Conservation (phyloP, 2,888 invertebrate species). For the Lithophane socia region DNA sequence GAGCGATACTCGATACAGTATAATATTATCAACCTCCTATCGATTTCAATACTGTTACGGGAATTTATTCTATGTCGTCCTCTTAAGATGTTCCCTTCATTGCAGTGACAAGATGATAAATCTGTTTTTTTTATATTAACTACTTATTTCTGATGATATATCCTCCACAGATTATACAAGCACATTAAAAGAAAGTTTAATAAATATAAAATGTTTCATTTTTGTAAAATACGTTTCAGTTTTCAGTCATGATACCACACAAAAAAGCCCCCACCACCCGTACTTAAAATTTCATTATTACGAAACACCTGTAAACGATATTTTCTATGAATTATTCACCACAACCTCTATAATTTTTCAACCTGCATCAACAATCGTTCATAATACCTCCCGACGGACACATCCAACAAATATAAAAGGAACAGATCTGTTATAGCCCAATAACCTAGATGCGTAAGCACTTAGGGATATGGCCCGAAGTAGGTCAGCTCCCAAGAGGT, state of each 20-base stretch:
- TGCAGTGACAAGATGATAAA: background rate
- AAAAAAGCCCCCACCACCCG: no score
- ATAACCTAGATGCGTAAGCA: conserved; percentile 87
- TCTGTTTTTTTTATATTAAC: background rate
- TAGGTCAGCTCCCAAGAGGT: conserved; percentile 85
- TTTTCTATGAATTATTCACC: conserved; percentile 19
- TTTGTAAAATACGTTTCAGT: no score
- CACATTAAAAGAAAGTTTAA: background rate
- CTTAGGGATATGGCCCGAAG: conserved; percentile 84
- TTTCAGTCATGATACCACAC: background rate
- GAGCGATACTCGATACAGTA: conserved; percentile 75
- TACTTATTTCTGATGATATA: background rate
- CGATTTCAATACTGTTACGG: conserved; percentile 76
- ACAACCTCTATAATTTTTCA: background rate
- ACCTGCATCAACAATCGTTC: conserved; percentile 32
- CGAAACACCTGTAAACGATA: background rate
- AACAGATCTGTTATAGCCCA: conserved; percentile 72
- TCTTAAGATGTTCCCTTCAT: conserved; percentile 9
- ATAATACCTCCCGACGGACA: conserved; percentile 42
- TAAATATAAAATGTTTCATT: background rate
- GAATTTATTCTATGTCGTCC: conserved; percentile 28
- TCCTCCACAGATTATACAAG: background rate
- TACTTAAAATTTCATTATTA: background rate
- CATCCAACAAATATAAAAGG: conserved; percentile 56
- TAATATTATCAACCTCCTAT: conserved; percentile 73